Evolutionary conservation across 2,888 invertebrate genomes (phyloP).

Genomic region (Nomada ruficornis): DNA sequence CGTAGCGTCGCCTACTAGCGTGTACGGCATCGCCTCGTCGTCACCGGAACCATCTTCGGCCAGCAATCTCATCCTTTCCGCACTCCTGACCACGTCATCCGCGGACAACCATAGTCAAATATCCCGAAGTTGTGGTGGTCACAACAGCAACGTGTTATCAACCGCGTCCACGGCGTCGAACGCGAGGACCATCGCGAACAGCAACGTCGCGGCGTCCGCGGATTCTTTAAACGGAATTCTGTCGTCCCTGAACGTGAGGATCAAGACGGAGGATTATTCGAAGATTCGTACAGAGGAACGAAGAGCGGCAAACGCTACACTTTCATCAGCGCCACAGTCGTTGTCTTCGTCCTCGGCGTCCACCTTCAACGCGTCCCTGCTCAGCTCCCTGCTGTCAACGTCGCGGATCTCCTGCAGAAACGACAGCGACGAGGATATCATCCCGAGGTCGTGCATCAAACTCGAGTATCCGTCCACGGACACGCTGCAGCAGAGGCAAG

Average conservation of each 20-base stretch:
- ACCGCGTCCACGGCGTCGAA: slow-evolving; percentile 68
- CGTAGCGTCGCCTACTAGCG: slow-evolving; percentile 63
- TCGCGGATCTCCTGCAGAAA: slow-evolving; percentile 71
- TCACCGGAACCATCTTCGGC: slow-evolving; percentile 58
- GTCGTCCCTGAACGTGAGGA: slow-evolving; percentile 74
- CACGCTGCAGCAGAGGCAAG: slow-evolving; percentile 36
- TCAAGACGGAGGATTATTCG: slow-evolving; percentile 76
- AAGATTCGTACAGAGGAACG: slow-evolving; percentile 60
- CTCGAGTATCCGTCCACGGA: slow-evolving; percentile 67
- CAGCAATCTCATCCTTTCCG: slow-evolving; percentile 69
- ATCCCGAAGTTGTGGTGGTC: slow-evolving; percentile 32
- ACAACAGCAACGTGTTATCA: slow-evolving; percentile 70
- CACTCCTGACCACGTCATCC: slow-evolving; percentile 69
- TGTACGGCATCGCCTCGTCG: slow-evolving; percentile 66
- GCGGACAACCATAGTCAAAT: slow-evolving; percentile 54
- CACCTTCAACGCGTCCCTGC: slow-evolving; percentile 71
- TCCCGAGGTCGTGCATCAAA: slow-evolving; percentile 65
- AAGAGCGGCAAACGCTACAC: slow-evolving; percentile 53
- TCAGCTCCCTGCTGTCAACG: slow-evolving; percentile 76
- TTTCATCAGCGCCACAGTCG: slow-evolving; percentile 58
- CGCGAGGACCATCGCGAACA: slow-evolving; percentile 36
- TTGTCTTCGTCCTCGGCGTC: slow-evolving; percentile 63
- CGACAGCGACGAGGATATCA: slow-evolving; percentile 63
- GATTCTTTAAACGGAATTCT: slow-evolving; percentile 78
- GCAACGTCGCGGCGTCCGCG: slow-evolving; percentile 54